phyloP scores from a whole-genome alignment of 2,113 vertebrate species.

The Anarhynchus alexandrinus region DNA sequence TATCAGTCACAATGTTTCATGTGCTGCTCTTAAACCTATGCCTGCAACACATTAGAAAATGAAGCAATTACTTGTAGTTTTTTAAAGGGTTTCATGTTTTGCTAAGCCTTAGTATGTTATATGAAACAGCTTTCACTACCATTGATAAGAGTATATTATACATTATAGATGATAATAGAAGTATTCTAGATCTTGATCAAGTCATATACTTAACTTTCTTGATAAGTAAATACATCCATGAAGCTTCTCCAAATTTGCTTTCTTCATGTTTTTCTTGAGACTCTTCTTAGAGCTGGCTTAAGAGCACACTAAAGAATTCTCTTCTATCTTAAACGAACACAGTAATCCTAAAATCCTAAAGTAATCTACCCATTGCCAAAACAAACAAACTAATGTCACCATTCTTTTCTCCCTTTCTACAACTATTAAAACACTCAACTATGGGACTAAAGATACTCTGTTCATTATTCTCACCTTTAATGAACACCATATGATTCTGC shows the following conservation, averaged over 20 bases:
- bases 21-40: neutral
- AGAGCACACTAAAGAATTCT: neutral
- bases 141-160: neutral
- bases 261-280: neutral
- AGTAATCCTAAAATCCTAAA: neutral
- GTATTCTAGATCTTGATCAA: neutral
- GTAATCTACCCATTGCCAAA: neutral
- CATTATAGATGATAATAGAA: neutral
- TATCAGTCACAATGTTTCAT: neutral
- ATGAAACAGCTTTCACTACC: neutral
- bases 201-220: neutral
- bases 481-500: neutral
- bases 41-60: fast-evolving
- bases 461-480: neutral
- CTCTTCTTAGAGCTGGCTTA: neutral
- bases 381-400: no score
- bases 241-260: neutral
- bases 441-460: neutral
- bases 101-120: neutral
- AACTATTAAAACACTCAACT: neutral
- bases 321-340: neutral
- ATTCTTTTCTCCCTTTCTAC: neutral
- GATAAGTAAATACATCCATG: neutral
- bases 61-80: neutral
- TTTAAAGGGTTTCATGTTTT: neutral